These are phyloP conservation scores for Enteromius paludinosus DNA, from an alignment of 2,797 vertebrate genomes.

Conservation along the genomic window DNA sequence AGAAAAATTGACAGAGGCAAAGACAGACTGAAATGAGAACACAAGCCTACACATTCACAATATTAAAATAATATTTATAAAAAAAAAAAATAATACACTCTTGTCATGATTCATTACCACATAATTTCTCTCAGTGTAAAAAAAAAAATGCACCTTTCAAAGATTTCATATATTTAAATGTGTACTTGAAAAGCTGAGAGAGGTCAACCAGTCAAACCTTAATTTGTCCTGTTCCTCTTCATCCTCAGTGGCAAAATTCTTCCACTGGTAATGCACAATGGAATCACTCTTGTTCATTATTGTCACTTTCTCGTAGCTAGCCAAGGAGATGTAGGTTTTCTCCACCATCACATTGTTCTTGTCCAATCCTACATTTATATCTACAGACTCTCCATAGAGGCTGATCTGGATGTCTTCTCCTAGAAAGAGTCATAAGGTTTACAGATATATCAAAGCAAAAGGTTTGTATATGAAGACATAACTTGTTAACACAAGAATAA, in stretches of 20 bases:
- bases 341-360: constrained; percentile 74
- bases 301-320: constrained; percentile 70
- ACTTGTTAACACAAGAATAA: background rate
- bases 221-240: constrained; percentile 78
- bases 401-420: constrained; percentile 83
- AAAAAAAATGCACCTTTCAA: background rate
- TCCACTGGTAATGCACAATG: constrained; percentile 86
- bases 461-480: background rate
- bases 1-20: background rate
- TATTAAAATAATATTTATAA: background rate
- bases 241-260: constrained; percentile 70
- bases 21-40: background rate
- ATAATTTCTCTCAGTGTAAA: background rate
- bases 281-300: constrained; percentile 83
- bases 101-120: background rate
- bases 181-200: background rate
- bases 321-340: constrained; percentile 83
- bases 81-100: background rate
- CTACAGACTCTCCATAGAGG: constrained; percentile 81
- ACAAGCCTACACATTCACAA: background rate
- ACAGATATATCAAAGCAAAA: background rate
- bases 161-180: background rate
- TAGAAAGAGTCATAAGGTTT: constrained; percentile 58
- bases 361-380: constrained; percentile 81
- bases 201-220: constrained; percentile 65